Evolutionary conservation across 1,140 invertebrate species (phyloP).

Genomic region (Hyposmocoma kahamanoa): DNA sequence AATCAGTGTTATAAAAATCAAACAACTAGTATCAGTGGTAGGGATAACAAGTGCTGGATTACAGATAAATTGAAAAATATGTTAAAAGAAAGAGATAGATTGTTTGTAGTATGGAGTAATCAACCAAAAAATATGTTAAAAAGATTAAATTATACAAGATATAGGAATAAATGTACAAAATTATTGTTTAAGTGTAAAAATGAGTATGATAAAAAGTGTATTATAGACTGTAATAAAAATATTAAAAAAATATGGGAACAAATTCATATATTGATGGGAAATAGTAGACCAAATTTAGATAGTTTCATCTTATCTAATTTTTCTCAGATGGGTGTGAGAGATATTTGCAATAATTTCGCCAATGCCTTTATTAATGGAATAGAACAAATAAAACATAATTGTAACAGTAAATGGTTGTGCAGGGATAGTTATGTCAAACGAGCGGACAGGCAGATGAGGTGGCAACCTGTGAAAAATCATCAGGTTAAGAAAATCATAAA

Average conservation of each 20-base stretch:
- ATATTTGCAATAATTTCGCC: slow-evolving; percentile 5
- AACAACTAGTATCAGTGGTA: not conserved
- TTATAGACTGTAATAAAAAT: slow-evolving; percentile 3
- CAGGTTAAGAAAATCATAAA: not conserved
- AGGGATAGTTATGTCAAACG: not conserved
- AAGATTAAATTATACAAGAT: not conserved
- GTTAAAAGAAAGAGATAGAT: not conserved
- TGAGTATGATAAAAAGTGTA: no score
- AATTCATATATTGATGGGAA: slow-evolving; percentile 3
- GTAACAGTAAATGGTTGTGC: not conserved
- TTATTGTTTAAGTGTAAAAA: not conserved
- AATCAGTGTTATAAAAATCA: not conserved
- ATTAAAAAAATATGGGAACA: slow-evolving; percentile 5
- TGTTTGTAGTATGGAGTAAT: not conserved
- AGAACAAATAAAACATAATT: not conserved
- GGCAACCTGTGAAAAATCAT: not conserved
- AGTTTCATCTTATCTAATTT: not conserved
- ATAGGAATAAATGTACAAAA: not conserved
- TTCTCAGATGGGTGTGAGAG: not conserved
- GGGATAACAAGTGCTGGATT: slow-evolving; percentile 6
- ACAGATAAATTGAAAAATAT: not conserved
- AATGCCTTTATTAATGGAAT: not conserved
- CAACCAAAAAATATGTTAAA: slow-evolving; percentile 2
- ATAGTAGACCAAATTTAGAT: not conserved
- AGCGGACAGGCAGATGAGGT: no score